Evolutionary conservation across 2,797 vertebrate genomes (phyloP).

Genomic region (Myotis vivesi): DNA sequence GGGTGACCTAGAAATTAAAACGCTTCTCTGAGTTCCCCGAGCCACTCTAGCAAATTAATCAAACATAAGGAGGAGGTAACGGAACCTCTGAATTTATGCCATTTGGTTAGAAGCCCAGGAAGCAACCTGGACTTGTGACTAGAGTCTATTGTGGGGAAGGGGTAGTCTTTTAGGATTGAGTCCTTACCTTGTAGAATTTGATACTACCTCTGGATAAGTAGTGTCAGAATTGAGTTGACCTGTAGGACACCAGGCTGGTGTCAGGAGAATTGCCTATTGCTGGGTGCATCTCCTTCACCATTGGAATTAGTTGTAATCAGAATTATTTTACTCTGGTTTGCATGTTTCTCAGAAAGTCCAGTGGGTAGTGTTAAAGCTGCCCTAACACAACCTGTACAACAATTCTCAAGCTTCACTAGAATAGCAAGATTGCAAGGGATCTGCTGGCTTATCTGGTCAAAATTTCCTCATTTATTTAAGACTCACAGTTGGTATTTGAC

Average conservation of each 20-base stretch:
- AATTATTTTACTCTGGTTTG: neutral
- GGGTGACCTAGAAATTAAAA: neutral
- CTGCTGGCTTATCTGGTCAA: neutral
- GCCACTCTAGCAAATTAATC: neutral
- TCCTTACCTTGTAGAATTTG: neutral
- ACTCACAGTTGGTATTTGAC: neutral
- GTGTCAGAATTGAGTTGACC: neutral
- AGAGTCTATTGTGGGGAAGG: neutral
- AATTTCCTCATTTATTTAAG: neutral
- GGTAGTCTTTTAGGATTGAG: neutral
- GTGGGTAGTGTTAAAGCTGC: neutral
- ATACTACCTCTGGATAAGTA: neutral
- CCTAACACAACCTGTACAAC: neutral
- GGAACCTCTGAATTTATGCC: neutral
- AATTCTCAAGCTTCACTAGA: neutral
- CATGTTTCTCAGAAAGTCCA: neutral
- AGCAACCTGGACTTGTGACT: neutral
- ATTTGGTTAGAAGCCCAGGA: neutral
- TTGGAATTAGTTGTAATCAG: neutral
- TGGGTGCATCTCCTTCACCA: fast-evolving
- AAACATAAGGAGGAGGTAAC: neutral
- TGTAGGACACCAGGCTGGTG: neutral
- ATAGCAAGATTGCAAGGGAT: neutral
- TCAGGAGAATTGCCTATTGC: neutral
- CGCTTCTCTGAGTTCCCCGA: neutral